Evolutionary conservation across 1,140 invertebrate species (phyloP), one percentile per base, ranked within the genome.

Genomic region (Drosophila kepulauana): DNA sequence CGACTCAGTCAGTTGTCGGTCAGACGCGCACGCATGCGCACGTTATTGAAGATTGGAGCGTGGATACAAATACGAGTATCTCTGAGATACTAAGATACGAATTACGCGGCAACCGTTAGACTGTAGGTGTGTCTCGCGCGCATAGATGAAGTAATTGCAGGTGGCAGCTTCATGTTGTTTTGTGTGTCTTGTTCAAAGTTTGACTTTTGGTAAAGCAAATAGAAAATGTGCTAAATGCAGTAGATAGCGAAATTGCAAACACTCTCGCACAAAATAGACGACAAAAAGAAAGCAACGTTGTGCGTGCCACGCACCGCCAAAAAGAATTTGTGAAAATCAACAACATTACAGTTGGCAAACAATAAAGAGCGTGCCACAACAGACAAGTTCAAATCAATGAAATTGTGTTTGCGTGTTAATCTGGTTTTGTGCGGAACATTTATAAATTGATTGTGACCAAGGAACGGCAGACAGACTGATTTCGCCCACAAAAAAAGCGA

Each of bases 171-270:
- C 48, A 67, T 51, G 7, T 20, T 51, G 20, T 25, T 25, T 25
- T 25, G 51, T 25, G 45, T 43, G 46, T 33, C 52, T 65, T 59
- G 64, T 65, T 54, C 41, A 15, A 49, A 13, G 43, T 56, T 54
- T 30, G 30, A 54, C 6, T 69, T 25, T 56, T 8, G 41, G 43
- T 16, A 59, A 52, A 35, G 61, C 61, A 80, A 88, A 88, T 89
- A 88, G 84, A 89, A 88, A 88, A 84, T 74, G 80, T 82, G 84
- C 78, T 88, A 89, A 88, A 84, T 89, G 80, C 74, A 81, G 74
- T 67, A 88, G 8, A 10, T 10, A 38, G 84, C 73, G 85, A 87
- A 87, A 88, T 84, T 88, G 70, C 73, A 79, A 87, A 82, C 75
- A 81, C 68, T 74, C 75, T 38, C 6, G 7, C 35, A 38, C 7